Base-by-base conservation (phyloP, 2,113 vertebrate species). In the Callospermophilus lateralis region DNA sequence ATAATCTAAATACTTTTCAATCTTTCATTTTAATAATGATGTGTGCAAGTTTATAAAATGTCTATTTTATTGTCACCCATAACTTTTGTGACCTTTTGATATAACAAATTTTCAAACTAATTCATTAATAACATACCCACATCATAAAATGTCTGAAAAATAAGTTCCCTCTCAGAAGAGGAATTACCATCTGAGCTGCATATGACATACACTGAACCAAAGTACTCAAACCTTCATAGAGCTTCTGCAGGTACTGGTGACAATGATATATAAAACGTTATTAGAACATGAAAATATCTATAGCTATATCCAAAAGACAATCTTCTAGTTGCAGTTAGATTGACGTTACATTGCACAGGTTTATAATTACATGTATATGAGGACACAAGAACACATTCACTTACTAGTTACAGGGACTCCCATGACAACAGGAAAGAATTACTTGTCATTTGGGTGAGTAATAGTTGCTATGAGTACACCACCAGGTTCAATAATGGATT, bases 161-260 rank as follows among this genome's bases (percentile, higher is more conserved):
- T 94, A 98, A 97, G 89, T 93, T 97, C 89, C 97, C 96, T 97
- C 16, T 95, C 97, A 96, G 79, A 97, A 98, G 95, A 96, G 95
- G 87, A 96, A 94, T 30, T 11, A 90, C 94, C 91, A 39, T 96
- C 72, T 93, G 98, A 99, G 99, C 98, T 98, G 96, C 97, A 98
- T 98, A 97, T 95, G 97, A 98, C 99, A 99, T 98, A 98, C 97
- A 95, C 96, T 94, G 97, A 86, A 98, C 98, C 97, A 98, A 97
- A 98, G 98, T 98, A 98, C 99, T 99, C 98, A 99, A 99, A 99
- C 98, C 96, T 99, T 97, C 98, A 98, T 98, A 99, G 92, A 98
- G 98, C 98, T 98, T 97, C 61, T 0, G 72, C 97, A 97, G 98
- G 97, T 98, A 98, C 98, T 97, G 96, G 97, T 98, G 98, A 98